Base-by-base conservation (phyloP, 1,140 invertebrate species). In the Drosophila pectinifera region DNA sequence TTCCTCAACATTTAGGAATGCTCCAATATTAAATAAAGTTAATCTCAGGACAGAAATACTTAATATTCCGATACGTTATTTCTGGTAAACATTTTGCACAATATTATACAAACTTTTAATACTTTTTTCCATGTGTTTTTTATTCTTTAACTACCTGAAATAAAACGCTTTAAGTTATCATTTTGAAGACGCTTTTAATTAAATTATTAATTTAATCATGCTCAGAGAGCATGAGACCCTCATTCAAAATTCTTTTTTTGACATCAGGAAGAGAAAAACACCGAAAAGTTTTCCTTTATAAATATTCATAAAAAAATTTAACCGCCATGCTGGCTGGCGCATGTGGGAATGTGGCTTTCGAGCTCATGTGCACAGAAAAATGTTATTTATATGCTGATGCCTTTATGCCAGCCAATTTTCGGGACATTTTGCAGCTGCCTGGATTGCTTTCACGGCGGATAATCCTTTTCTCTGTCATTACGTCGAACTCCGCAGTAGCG, bases 371-470 rank as follows among this genome's bases (percentile, higher is more conserved):
- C 16, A 43, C 28, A 38, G 31, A 36, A 62, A 61, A 73, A 64
- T 64, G 22, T 64, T 80, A 69, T 85, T 80, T 77, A 85, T 77
- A 80, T 84, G 73, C 43, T 68, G 61, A 75, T 83, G 45, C 61
- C 73, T 61, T 53, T 76, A 56, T 59, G 48, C 18, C 11, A 41
- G 54, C n/a, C 46, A 43, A 34, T 34, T 36, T 42, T 41, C 11
- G 36, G 24, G 4, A 22, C 18, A 14, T 13, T 31, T 48, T 34
- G 41, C 58, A 16, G 43, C 26, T 13, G 14, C 18, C 20, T 14
- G 45, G 8, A 43, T 34, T 56, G 46, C 31, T 31, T 45, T 48
- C 55, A 31, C 49, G 26, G 28, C 34, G 22, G 38, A 77, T 80
- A 84, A 85, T 78, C 74, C 62, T 56, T 78, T 73, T 42, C 24